Percentiles rank a stretch among this genome's conserved stretches.
Conservation (phyloP, 2,888 invertebrate genomes). For the Lydus trimaculatus region DNA sequence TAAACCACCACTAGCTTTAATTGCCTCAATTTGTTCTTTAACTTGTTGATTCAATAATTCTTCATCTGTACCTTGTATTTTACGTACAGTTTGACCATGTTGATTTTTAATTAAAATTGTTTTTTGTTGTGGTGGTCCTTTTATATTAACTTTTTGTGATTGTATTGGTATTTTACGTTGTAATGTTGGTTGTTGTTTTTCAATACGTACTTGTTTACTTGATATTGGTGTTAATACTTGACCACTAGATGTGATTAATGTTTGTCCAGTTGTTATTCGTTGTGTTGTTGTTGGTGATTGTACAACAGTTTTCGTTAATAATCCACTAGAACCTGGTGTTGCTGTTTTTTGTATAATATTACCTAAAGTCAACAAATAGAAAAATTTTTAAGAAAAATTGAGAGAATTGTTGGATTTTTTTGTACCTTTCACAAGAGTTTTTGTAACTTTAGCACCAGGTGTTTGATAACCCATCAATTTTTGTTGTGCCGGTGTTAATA, state of each 20-base stretch:
- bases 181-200: slow-evolving; percentile 13
- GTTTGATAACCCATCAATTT: slow-evolving; percentile 66
- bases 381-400: no score
- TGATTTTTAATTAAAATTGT: slow-evolving; percentile 59
- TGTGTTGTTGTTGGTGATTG: slow-evolving; percentile 10
- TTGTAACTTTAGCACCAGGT: slow-evolving; percentile 33
- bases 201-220: slow-evolving; percentile 12
- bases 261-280: slow-evolving; percentile 14
- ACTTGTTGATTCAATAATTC: slow-evolving; percentile 55
- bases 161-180: slow-evolving; percentile 23
- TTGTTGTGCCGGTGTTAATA: slow-evolving; percentile 69
- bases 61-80: slow-evolving; percentile 52
- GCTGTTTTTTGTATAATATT: slow-evolving; percentile 37
- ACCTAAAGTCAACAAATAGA: slow-evolving; percentile 12
- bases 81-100: slow-evolving; percentile 56
- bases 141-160: slow-evolving; percentile 22
- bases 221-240: slow-evolving; percentile 19
- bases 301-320: slow-evolving; percentile 16
- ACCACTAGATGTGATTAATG: slow-evolving; percentile 21
- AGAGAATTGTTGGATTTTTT: background rate
- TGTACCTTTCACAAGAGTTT: slow-evolving; percentile 42
- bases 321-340: slow-evolving; percentile 27
- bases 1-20: slow-evolving; percentile 51
- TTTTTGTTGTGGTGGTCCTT: slow-evolving; percentile 42
- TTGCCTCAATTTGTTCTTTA: slow-evolving; percentile 58